These are phyloP conservation scores for Agonopterix alstromeriana DNA, from an alignment of 2,888 invertebrate species.

Conservation along the genomic window DNA sequence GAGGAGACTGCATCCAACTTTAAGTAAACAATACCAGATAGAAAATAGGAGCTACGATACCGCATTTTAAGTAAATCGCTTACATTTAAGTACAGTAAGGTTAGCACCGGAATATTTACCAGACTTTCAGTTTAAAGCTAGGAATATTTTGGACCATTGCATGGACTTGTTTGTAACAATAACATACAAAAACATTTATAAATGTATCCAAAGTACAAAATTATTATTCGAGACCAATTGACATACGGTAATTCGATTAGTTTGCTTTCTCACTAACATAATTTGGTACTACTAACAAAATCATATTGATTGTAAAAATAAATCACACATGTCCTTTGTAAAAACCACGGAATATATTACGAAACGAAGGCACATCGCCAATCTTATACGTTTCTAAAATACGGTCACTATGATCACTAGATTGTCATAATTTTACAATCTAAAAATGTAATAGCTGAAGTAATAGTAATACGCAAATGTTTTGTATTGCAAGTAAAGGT, in stretches of 20 bases:
- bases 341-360: constrained; percentile 15
- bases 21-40: too few relatives aligned
- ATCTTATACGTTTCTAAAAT: too few relatives aligned
- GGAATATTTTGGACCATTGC: constrained; percentile 26
- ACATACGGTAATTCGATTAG: constrained; percentile 4
- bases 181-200: constrained; percentile 2
- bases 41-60: background rate
- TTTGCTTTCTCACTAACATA: constrained; percentile 9
- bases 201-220: background rate
- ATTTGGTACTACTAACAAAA: constrained; percentile 18
- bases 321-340: constrained; percentile 46
- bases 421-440: too few relatives aligned
- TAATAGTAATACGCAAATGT: too few relatives aligned
- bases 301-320: constrained; percentile 2
- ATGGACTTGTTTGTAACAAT: constrained; percentile 9
- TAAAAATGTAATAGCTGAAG: too few relatives aligned
- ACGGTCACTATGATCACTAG: too few relatives aligned
- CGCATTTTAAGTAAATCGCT: constrained; percentile 20
- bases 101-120: constrained; percentile 35
- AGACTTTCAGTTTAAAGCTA: constrained; percentile 18
- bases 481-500: too few relatives aligned
- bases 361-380: too few relatives aligned
- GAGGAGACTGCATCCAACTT: too few relatives aligned
- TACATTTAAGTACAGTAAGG: constrained; percentile 26
- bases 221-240: constrained; percentile 13